Conservation (phyloP, 2,113 vertebrate species). For the Labeo rohita region DNA sequence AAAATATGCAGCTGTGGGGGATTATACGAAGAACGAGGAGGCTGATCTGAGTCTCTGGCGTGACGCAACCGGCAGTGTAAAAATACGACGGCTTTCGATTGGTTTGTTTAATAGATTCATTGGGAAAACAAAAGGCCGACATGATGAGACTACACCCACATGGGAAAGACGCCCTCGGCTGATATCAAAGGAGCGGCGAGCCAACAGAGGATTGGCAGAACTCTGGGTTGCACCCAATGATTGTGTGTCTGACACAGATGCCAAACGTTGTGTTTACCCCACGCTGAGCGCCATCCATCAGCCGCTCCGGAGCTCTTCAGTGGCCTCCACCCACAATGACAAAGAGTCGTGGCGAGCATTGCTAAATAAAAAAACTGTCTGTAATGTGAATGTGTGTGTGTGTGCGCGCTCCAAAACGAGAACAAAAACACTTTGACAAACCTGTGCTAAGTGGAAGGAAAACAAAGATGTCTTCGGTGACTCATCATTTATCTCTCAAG, state of each 20-base stretch:
- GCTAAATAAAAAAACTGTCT: conserved; percentile 14
- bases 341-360: conserved; percentile 4
- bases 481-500: conserved; percentile 40
- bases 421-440: conserved; percentile 24
- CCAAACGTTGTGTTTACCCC: conserved; percentile 42
- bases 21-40: conserved; percentile 19
- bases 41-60: background rate
- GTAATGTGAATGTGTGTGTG: background rate
- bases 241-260: conserved; percentile 43
- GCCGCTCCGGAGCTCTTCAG: background rate
- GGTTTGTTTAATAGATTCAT: conserved; percentile 45
- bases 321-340: conserved; percentile 28
- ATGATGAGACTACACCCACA: conserved; percentile 19
- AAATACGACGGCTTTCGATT: conserved; percentile 28
- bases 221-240: conserved; percentile 20
- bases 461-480: conserved; percentile 33
- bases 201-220: conserved; percentile 25
- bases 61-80: conserved; percentile 35
- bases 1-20: conserved; percentile 42
- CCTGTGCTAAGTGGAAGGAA: conserved; percentile 30
- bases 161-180: background rate
- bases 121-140: conserved; percentile 22
- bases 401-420: background rate
- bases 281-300: conserved; percentile 34
- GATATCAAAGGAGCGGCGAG: conserved; percentile 30